Percentiles rank a stretch among this genome's conserved stretches.
Conservation (phyloP, 2,888 invertebrate genomes). For the Branchipolynoe longqiensis region DNA sequence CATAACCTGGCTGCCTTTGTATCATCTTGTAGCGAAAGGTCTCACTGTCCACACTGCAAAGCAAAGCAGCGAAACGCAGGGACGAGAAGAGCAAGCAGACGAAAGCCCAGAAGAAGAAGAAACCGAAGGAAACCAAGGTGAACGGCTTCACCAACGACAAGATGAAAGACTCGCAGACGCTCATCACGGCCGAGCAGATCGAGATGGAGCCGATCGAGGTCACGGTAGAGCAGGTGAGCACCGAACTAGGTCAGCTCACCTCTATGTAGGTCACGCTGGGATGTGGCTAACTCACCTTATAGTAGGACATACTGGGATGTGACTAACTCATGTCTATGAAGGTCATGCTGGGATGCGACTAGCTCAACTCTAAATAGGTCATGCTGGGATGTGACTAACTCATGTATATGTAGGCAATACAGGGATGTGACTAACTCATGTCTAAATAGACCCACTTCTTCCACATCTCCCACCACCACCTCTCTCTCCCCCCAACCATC, state of each 20-base stretch:
- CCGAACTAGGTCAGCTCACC: slow-evolving; percentile 30
- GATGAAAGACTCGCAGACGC: slow-evolving; percentile 64
- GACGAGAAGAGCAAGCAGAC: slow-evolving; percentile 59
- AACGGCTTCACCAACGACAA: slow-evolving; percentile 65
- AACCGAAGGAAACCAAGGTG: slow-evolving; percentile 64
- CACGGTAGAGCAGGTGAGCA: slow-evolving; percentile 43
- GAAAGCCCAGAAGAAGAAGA: slow-evolving; percentile 60
- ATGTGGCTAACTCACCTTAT: too few relatives aligned
- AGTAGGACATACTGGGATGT: too few relatives aligned
- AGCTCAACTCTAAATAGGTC: too few relatives aligned
- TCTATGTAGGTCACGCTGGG: slow-evolving; percentile 15
- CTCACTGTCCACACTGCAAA: slow-evolving; percentile 68
- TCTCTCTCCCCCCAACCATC: too few relatives aligned
- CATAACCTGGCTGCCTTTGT: not conserved
- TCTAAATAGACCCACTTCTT: not conserved
- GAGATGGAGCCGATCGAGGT: slow-evolving; percentile 74
- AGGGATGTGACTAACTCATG: not conserved
- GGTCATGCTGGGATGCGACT: too few relatives aligned
- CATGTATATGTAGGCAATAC: too few relatives aligned
- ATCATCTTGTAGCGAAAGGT: slow-evolving; percentile 66
- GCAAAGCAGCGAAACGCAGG: slow-evolving; percentile 67
- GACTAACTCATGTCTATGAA: too few relatives aligned
- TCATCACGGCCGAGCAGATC: slow-evolving; percentile 63
- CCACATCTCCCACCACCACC: not conserved
- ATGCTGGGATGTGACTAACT: too few relatives aligned